Evolutionary conservation across 2,797 vertebrate species (phyloP), one percentile per base, ranked within the genome.

Genomic region (Alca torda): DNA sequence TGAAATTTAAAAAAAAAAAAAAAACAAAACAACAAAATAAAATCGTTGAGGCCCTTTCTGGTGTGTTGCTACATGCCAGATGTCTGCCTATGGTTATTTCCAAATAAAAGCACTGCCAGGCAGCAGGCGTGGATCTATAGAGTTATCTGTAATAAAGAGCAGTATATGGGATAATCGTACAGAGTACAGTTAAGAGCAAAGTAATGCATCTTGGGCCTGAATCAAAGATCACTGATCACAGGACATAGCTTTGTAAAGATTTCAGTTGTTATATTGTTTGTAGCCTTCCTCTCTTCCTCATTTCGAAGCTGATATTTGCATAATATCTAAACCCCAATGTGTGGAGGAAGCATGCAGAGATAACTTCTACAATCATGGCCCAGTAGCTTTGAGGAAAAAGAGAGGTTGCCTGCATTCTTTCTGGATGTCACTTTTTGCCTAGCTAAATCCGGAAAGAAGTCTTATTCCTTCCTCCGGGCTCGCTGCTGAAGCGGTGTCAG

Each of bases 11-110:
- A 77, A 64, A 60, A 75, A 80, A 57, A 67, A 48, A 50, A 21
- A 57, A 43, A 12, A 11, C 10, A 39, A 39, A 39, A 39, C 10
- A 39, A n/a, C 4, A 57, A 43, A 53, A 64, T 13, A 35, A 79
- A 84, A 63, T 72, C 1, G 2, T 45, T 50, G 45, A 74, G 45
- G 35, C n/a, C n/a, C 21, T 87, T 94, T 85, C 70, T 92, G 60
- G 68, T 73, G 13, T 70, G 56, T 67, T 94, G 89, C 79, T 87
- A 24, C 33, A 11, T 30, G 45, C 87, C 69, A 93, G 79, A 50
- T 94, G 41, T 74, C 89, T 94, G 73, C 72, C 59, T 78, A 7
- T 86, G 69, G 82, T 89, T 96, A 61, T 72, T 95, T 86, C 68
- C 64, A 73, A 69, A 72, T 78, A 73, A 67, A 89, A 93, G 30